Evolutionary conservation across 2,113 vertebrate species (phyloP), one percentile per base, ranked within the genome.

Genomic region (Lophius piscatorius): DNA sequence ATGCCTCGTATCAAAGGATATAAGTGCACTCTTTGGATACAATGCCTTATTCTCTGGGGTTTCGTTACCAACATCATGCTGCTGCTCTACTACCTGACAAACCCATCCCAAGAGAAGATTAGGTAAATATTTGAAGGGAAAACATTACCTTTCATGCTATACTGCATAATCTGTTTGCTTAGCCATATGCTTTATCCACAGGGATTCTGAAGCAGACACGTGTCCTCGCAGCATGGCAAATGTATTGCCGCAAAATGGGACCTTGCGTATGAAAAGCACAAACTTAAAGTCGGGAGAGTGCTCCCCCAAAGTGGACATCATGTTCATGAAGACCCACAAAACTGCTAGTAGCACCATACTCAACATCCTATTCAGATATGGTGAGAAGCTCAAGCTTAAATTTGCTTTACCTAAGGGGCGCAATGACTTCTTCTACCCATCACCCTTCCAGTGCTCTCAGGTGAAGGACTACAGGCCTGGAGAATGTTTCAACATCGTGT

Each of bases 281-380:
- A 31, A 16, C 0, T 10, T 35, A 56, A 21, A 34, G 14, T 50
- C 55, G 0, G 26, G 7, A 5, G 21, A 29, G 35, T 98, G 96
- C 66, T 83, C 34, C 18, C 94, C 94, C 3, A 92, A 74, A 66
- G 52, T 83, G 1, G 85, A 98, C 67, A 58, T 98, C 68, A 95
- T 98, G 94, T 99, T 98, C 91, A 88, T 98, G 93, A 99, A 99
- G 90, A 98, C 97, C 0, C 97, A 98, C 85, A 98, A 98, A 91
- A 96, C 96, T 0, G 97, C 93, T 24, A 96, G 97, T 75, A 99
- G 96, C 91, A 98, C 96, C 28, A 65, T 98, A 47, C 93, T 98
- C 74, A 99, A 98, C 90, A 96, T 98, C 76, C 91, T 99, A 16
- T 94, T 98, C 76, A 93, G 97, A 63, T 98, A 95, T 0, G 96